phyloP scores from a whole-genome alignment of 92 coral and sea anemone genomes.

The Desmophyllum pertusum region DNA sequence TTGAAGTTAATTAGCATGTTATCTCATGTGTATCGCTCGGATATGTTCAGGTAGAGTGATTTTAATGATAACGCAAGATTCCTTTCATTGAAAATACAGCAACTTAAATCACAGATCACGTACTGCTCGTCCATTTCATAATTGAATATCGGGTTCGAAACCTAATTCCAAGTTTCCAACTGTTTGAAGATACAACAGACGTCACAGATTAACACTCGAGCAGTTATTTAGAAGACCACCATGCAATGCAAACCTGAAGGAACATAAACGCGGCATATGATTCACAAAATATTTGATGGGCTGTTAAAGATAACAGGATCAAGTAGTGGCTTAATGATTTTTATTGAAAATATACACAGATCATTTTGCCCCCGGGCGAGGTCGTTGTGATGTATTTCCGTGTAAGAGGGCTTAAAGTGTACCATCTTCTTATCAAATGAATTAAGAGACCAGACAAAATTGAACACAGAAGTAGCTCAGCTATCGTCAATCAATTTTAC shows the following conservation, averaged over 20 bases:
- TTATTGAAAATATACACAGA: too few relatives aligned
- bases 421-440: too few relatives aligned
- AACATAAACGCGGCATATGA: background rate
- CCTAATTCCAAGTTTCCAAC: background rate
- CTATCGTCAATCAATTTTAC: too few relatives aligned
- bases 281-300: background rate
- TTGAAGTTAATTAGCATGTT: background rate
- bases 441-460: too few relatives aligned
- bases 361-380: background rate
- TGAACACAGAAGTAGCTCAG: too few relatives aligned
- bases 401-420: background rate
- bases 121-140: background rate
- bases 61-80: conserved; percentile 2
- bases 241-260: background rate
- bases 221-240: background rate
- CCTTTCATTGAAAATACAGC: background rate
- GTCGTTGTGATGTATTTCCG: background rate
- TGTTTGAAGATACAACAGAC: background rate
- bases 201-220: background rate
- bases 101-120: background rate
- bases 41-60: background rate
- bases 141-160: background rate
- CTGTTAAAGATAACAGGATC: background rate
- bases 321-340: background rate
- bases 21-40: background rate